A percentile compares a stretch with the other conserved stretches of the same genome.
phyloP scores from a whole-genome alignment of 2,797 vertebrate species.

The Paratrypauchen microcephalus region DNA sequence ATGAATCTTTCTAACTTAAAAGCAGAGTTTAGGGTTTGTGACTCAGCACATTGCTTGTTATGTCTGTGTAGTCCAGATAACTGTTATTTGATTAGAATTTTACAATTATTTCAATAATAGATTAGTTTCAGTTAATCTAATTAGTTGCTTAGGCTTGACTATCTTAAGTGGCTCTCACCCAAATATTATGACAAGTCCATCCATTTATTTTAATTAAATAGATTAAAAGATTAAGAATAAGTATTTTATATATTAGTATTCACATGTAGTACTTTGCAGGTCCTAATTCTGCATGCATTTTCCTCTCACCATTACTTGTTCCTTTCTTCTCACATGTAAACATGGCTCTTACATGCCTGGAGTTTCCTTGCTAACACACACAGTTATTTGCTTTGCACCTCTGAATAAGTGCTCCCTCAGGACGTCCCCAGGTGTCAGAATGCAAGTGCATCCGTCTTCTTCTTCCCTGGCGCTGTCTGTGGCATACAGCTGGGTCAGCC shows the following conservation, averaged over 20 bases:
- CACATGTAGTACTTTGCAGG: conserved; percentile 25
- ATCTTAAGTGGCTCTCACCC: background rate
- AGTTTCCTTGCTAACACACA: conserved; percentile 47
- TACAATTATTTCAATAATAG: no score
- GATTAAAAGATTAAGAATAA: background rate
- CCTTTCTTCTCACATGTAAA: conserved; percentile 19
- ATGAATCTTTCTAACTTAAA: background rate
- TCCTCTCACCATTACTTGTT: conserved; percentile 14
- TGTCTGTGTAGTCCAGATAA: no score
- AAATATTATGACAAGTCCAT: background rate
- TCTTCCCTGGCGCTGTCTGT: conserved; percentile 19
- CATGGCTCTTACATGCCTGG: conserved; percentile 12
- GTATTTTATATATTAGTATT: conserved; percentile 23
- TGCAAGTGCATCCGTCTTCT: conserved; percentile 40
- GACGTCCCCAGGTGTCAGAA: conserved; percentile 39
- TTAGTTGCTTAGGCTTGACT: background rate
- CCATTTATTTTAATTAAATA: background rate
- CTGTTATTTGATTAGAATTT: no score
- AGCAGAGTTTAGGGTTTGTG: no score
- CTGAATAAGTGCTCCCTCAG: conserved; percentile 46
- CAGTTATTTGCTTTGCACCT: conserved; percentile 51
- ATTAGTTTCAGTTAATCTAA: no score
- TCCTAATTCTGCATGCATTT: conserved; percentile 29
- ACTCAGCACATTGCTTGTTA: no score
- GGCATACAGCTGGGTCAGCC: conserved; percentile 39